Evolutionary conservation across 2,797 vertebrate genomes (phyloP), one percentile per base, ranked within the genome.

Genomic region (Oreonectes daqikongensis): DNA sequence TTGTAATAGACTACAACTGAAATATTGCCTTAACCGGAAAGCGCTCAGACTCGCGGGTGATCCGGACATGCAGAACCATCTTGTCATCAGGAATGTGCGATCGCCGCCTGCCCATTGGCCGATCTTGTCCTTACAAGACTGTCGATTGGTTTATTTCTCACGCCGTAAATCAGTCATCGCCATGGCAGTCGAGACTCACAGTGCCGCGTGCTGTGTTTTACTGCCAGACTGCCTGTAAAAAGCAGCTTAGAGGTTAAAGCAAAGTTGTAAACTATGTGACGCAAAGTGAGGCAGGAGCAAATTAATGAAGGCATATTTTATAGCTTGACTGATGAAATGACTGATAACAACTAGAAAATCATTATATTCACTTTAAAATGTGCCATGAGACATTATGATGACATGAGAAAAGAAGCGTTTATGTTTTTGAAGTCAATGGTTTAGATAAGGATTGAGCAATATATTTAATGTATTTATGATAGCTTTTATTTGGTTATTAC

Each of bases 1-100:
- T 65, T 82, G 78, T 78, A 84, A 81, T 79, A 75, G 46, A 78
- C 67, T 78, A 64, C 28, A 40, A 32, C 46, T 8, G 67, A 74
- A 83, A 75, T 65, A 72, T 67, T 35, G 67, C 60, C 70, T 67
- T 63, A 26, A 28, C 26, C 70, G 75, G 55, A 80, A 83, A 81
- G 53, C 12, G 30, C 28, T 70, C 60, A 67, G 60, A 65, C 46
- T 17, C 40, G 12, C 26, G 59, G 55, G 59, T 44, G 28, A 80
- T 75, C 20, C 48, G 48, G 50, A 72, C 55, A 44, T 9, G 18
- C 48, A 59, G 63, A 75, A 61, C 40, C 61, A 46, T 77, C 30
- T n/a, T 63, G 69, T 72, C 73, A 80, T 50, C 69, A 72, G 63
- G 61, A 80, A 52, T 38, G 59, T 72, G 18, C 5, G 44, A 76